Conservation (phyloP, 1,140 invertebrate species). For the Euwallacea similis region DNA sequence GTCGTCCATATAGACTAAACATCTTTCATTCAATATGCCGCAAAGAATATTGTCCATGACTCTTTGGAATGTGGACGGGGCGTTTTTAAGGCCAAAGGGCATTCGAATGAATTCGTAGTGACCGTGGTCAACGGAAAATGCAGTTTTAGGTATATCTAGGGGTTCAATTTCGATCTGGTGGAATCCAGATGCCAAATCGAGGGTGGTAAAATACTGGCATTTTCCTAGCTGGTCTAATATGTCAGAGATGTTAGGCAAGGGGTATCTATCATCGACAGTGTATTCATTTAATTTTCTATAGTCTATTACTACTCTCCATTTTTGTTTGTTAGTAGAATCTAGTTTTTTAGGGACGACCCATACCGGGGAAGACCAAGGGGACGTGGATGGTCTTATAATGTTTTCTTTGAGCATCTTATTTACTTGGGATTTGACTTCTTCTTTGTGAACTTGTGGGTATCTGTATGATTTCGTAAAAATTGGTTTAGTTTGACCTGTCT, state of each 20-base stretch:
- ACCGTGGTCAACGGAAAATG: background rate
- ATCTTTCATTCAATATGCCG: conserved; percentile 24
- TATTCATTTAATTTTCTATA: too few relatives aligned
- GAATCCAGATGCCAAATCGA: conserved; percentile 48
- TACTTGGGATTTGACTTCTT: conserved; percentile 9
- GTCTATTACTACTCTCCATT: too few relatives aligned
- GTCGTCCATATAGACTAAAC: conserved; percentile 36
- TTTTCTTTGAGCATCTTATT: conserved; percentile 2
- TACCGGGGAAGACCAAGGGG: too few relatives aligned
- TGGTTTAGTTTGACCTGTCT: background rate
- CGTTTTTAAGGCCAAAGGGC: conserved; percentile 54
- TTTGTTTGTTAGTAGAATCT: too few relatives aligned
- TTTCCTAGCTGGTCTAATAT: too few relatives aligned
- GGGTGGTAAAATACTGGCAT: conserved; percentile 49
- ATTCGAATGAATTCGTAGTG: conserved; percentile 46
- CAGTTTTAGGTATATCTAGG: conserved; percentile 25
- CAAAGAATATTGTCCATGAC: conserved; percentile 40
- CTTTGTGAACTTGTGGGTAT: conserved; percentile 19
- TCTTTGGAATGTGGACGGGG: conserved; percentile 49
- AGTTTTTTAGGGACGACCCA: too few relatives aligned
- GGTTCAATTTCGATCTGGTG: conserved; percentile 19
- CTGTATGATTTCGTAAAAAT: conserved; percentile 8
- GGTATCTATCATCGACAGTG: too few relatives aligned
- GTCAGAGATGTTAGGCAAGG: too few relatives aligned
- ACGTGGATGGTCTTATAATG: too few relatives aligned